Evolutionary conservation across 2,113 vertebrate species (phyloP), one percentile per base, ranked within the genome.

Genomic region (Prolemur simus): DNA sequence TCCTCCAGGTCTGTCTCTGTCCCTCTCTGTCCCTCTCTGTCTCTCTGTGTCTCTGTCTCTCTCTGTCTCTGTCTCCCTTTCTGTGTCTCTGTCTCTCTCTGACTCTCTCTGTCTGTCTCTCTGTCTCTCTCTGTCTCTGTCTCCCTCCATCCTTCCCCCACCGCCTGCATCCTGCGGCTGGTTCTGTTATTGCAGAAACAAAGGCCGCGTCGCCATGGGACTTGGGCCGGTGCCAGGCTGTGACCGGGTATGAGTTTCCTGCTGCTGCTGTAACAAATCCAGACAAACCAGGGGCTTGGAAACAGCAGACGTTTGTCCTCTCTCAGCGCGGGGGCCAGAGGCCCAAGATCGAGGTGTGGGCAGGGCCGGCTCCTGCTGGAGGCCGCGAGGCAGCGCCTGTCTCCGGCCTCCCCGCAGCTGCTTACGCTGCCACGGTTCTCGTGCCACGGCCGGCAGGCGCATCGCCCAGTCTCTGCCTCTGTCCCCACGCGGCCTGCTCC

Each of bases 191-290:
- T 60, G 3, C 12, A n/a, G 10, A 47, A 54, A n/a, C n/a, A 17
- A 10, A 54, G 47, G 1, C 49, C 66, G 66, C 9, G 15, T 18
- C 3, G 56, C 66, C 29, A 0, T 5, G 4, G 66, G 74, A 5
- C 23, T 0, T 18, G 42, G 76, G n/a, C 21, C 1, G 5, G 18
- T 11, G 17, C 58, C 20, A n/a, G 15, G 42, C 37, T 0, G 32
- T 3, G 58, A 7, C 32, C 17, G n/a, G n/a, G 20, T 6, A 1
- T 69, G 34, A 15, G 20, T 29, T 39, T 90, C 25, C 74, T 66
- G 76, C 37, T 2, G n/a, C 49, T 10, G n/a, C 32, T 49, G 6
- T 23, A 6, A 37, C 27, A 34, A 42, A 8, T 21, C 3, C 0
- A 17, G 69, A 42, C 47, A 25, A 23, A 20, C 25, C 25, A n/a